Evolutionary conservation across 2,888 invertebrate genomes (phyloP).

Genomic region (Mimas tiliae): DNA sequence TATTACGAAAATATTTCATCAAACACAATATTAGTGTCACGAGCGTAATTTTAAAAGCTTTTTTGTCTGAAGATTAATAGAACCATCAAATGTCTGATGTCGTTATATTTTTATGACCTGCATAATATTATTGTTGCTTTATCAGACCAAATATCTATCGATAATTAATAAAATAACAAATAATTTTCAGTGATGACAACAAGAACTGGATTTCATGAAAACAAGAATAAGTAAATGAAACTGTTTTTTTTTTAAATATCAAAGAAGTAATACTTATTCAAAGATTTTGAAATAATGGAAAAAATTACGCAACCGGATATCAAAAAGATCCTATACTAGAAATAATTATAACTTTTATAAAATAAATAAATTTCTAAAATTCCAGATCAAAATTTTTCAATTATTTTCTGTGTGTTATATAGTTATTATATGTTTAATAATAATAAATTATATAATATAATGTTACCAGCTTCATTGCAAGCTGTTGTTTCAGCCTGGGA

Average conservation of each 20-base stretch:
- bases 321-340: not conserved
- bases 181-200: too few species aligned
- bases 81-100: not conserved
- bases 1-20: constrained; percentile 16
- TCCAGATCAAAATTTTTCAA: not conserved
- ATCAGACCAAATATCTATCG: not conserved
- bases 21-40: constrained; percentile 21
- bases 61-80: constrained; percentile 8
- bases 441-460: constrained; percentile 29
- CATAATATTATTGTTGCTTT: not conserved
- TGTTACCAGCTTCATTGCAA: constrained; percentile 80
- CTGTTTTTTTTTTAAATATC: too few species aligned
- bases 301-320: not conserved
- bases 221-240: not conserved
- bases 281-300: not conserved
- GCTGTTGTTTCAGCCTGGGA: constrained; percentile 62
- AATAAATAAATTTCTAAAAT: not conserved
- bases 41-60: constrained; percentile 13
- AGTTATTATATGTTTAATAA: not conserved
- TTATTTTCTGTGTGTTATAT: not conserved
- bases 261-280: not conserved
- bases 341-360: not conserved
- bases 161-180: not conserved
- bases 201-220: too few species aligned
- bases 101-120: not conserved